Conservation (phyloP, 2,797 vertebrate species). For the Enteromius treurensis region DNA sequence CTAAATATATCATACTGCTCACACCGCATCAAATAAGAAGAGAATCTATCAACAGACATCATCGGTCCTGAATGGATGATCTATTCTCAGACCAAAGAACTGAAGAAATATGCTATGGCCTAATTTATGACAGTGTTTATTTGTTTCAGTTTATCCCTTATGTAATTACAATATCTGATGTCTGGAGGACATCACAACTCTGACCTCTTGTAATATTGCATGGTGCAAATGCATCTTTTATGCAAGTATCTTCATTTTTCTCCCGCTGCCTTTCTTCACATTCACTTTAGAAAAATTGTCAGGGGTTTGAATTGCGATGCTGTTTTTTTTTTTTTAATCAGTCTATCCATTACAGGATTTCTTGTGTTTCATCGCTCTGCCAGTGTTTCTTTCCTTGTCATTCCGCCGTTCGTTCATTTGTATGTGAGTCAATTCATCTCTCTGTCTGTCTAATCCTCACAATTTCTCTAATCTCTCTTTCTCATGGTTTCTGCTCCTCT, state of each 20-base stretch:
- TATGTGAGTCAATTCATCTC: conserved; percentile 45
- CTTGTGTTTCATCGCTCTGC: conserved; percentile 16
- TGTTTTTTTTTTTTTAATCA: not conserved
- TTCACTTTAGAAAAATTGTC: not conserved
- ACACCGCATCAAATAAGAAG: not conserved
- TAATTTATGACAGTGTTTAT: no score
- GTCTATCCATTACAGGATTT: conserved; percentile 12
- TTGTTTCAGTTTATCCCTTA: no score
- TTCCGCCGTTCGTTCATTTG: conserved; percentile 33
- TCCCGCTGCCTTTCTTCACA: conserved; percentile 12
- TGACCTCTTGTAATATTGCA: conserved; percentile 5
- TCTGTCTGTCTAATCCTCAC: conserved; percentile 44
- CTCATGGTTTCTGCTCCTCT: not conserved
- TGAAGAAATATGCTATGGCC: not conserved
- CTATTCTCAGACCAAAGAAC: not conserved
- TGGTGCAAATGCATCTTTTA: not conserved
- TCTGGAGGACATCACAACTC: not conserved
- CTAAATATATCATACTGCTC: not conserved
- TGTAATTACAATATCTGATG: not conserved
- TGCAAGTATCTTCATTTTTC: not conserved
- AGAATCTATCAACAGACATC: not conserved
- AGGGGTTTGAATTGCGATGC: not conserved
- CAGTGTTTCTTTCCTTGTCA: conserved; percentile 26
- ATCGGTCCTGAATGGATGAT: not conserved
- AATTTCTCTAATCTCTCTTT: not conserved